Evolutionary conservation across 2,888 invertebrate species (phyloP), one percentile per base, ranked within the genome.

Genomic region (Trachelus tabidus): DNA sequence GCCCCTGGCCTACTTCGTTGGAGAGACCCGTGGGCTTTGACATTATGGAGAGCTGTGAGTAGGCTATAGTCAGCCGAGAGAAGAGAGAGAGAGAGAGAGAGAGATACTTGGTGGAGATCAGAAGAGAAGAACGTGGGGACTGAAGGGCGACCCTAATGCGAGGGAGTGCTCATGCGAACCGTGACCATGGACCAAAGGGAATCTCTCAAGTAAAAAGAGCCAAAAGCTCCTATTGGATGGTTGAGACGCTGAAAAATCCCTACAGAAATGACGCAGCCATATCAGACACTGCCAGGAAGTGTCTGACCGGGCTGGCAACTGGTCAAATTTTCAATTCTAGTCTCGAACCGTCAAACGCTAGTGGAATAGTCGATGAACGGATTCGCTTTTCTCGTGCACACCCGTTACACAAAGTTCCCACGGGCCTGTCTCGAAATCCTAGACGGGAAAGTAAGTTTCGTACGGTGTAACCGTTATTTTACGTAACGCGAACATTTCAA

Each of bases 381-480:
- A 56, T 56, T 56, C 56, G 56, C 23, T 56, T 56, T 56, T 56
- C 56, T 9, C 56, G 23, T n/a, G 71, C 33, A 15, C 71, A 71
- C 71, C 71, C 71, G 71, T 71, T 71, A 71, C 15, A 71, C 34
- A 12, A 4, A 34, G 71, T 71, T 71, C 71, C 71, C 73, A 69
- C 69, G 79, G 73, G 73, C 74, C 79, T 40, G 11, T 79, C 83
- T 81, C 81, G 79, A 87, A 87, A 85, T 85, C 85, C 80, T 77
- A 82, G 84, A 80, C 82, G 87, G 84, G 87, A 87, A 88, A 89
- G 89, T 87, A 77, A 86, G 86, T 88, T 88, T 87, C 83, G 85
- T 85, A 56, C 56, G 83, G 85, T 83, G 84, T 82, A 84, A 85
- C 84, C 85, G 87, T 85, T 84, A 85, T 86, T 88, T 89, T 87